Percentiles rank a stretch among this genome's conserved stretches.
phyloP scores from a whole-genome alignment of 2,888 invertebrate species.

The Timandra comae region DNA sequence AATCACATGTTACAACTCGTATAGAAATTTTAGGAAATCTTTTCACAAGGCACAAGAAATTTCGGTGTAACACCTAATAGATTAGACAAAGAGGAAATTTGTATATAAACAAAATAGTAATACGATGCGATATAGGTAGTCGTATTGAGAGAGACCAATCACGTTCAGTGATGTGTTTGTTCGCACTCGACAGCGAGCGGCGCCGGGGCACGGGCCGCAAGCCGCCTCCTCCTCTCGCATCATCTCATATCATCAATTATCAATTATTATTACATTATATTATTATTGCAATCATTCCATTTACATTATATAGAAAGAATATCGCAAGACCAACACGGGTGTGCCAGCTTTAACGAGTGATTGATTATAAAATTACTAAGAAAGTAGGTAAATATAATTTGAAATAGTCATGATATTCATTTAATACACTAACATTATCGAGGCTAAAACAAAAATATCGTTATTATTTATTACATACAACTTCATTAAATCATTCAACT shows the following conservation, averaged over 20 bases:
- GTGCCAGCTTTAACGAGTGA: slow-evolving; percentile 76
- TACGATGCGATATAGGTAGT: slow-evolving; percentile 32
- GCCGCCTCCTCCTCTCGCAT: slow-evolving; percentile 28
- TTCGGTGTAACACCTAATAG: slow-evolving; percentile 45
- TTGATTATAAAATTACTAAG: slow-evolving; percentile 71
- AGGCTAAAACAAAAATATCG: slow-evolving; percentile 72
- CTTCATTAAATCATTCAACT: slow-evolving; percentile 73
- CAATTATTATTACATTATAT: slow-evolving; percentile 20
- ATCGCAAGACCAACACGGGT: slow-evolving; percentile 71
- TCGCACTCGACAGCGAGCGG: slow-evolving; percentile 40
- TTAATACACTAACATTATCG: slow-evolving; percentile 71
- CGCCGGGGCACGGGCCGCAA: no score
- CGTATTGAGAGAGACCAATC: slow-evolving; percentile 4
- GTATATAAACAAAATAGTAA: slow-evolving; percentile 8
- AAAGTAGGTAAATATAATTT: slow-evolving; percentile 76
- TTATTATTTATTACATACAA: slow-evolving; percentile 71
- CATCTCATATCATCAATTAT: slow-evolving; percentile 18
- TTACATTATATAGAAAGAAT: slow-evolving; percentile 55
- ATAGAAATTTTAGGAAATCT: slow-evolving; percentile 38
- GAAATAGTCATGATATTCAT: slow-evolving; percentile 72
- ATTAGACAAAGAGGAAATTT: slow-evolving; percentile 23
- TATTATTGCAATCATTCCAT: slow-evolving; percentile 56
- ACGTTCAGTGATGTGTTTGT: slow-evolving; percentile 38
- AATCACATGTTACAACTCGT: slow-evolving; percentile 34
- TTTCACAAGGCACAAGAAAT: slow-evolving; percentile 70